Evolutionary conservation across 2,113 vertebrate species (phyloP), one percentile per base, ranked within the genome.

Genomic region (Hypomesus transpacificus): DNA sequence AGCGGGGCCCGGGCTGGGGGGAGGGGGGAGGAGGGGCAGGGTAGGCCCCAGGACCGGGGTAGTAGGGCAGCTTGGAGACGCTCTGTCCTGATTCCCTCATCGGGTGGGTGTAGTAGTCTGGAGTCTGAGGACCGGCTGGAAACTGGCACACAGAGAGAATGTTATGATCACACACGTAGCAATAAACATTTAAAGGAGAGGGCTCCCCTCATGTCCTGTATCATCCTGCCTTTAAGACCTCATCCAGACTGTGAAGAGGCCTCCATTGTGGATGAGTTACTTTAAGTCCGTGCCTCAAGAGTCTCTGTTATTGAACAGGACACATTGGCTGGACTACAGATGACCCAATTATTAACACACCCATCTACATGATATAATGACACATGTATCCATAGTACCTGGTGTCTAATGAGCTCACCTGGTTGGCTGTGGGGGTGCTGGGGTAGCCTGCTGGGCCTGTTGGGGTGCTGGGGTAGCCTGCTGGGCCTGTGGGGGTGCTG

Each of bases 81-180:
- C 31, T 85, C 87, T 75, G 84, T 84, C n/a, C 87, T 0, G 84
- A 1, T n/a, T 84, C 87, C 69, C 87, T 85, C 66, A 83, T 70
- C 31, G 87, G 85, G 8, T 84, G 81, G 64, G 74, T 89, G 69
- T 79, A 82, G 56, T 80, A 77, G 61, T 88, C 82, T 53, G 78
- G 83, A 7, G 66, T 28, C 16, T 79, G 77, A 3, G 82, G n/a
- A 6, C n/a, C 71, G 1, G 54, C n/a, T 4, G 89, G 39, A 46
- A 46, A 46, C 39, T 46, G 9, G 31, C 24, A 34, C 5, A 34
- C 31, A 46, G 39, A 46, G 34, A n/a, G 39, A 46, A 13, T 1
- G 5, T 6, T 7, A 46, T 46, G 9, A 46, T 11, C 9, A 46
- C 39, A 39, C 34, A 46, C 13, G 8, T 46, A 46, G 39, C 39